phyloP scores from a whole-genome alignment of 1,140 invertebrate species.

The Aphaenogaster floridana region DNA sequence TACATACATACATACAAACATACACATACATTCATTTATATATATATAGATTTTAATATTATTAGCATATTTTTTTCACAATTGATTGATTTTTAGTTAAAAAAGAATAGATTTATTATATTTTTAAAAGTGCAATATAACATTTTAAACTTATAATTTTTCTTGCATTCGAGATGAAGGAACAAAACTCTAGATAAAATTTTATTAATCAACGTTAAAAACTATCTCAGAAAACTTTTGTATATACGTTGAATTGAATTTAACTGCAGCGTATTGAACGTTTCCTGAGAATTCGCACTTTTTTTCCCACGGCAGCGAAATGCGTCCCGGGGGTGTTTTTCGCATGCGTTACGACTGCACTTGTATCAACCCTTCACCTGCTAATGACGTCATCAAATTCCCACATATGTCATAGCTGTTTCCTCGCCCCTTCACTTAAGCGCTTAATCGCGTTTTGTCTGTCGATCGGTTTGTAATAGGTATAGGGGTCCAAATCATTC shows the following conservation, averaged over 20 bases:
- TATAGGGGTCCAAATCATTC: too few species aligned
- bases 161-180: background rate
- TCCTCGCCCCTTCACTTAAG: background rate
- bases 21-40: too few species aligned
- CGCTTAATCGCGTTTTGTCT: background rate
- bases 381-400: constrained; percentile 70
- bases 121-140: background rate
- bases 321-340: constrained; percentile 63
- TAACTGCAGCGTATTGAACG: background rate
- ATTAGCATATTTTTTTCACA: background rate
- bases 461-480: too few species aligned
- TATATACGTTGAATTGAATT: background rate
- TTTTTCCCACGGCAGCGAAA: constrained; percentile 67
- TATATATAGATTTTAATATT: background rate
- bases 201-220: constrained; percentile 27
- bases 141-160: background rate
- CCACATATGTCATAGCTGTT: background rate
- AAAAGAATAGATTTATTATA: background rate
- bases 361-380: constrained; percentile 55
- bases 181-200: background rate
- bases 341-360: constrained; percentile 56
- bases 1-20: too few species aligned
- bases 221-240: background rate
- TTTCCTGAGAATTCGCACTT: constrained; percentile 27
- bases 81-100: background rate